Conservation (phyloP, 2,888 invertebrate genomes). For the Rambutsinella grinnellia region DNA sequence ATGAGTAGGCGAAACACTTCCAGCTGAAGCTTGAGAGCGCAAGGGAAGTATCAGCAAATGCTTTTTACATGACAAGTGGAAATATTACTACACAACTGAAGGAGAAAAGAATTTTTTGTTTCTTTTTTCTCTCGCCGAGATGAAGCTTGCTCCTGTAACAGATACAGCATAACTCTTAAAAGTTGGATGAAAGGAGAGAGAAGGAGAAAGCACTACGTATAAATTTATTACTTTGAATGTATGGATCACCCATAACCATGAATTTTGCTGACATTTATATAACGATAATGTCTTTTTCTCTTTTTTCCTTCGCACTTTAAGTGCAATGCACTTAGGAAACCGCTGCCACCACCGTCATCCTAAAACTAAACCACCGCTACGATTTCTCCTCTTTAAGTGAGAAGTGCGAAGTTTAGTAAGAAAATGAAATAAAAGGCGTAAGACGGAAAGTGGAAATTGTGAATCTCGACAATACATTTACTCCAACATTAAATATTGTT, state of each 20-base stretch:
- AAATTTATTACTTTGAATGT: conserved; percentile 54
- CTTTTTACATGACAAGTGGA: conserved; percentile 1
- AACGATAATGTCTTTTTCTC: conserved; percentile 60
- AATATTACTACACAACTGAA: background rate
- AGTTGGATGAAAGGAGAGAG: conserved; percentile 1
- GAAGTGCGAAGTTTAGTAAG: background rate
- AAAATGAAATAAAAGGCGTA: conserved; percentile 1
- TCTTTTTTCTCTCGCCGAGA: background rate
- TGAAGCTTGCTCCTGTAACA: background rate
- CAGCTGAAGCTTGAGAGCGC: background rate
- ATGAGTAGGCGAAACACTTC: background rate
- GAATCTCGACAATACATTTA: background rate
- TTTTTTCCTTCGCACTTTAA: conserved; percentile 43
- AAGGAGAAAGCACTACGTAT: conserved; percentile 12
- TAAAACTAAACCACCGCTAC: background rate
- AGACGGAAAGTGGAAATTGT: too few relatives aligned
- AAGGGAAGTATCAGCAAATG: background rate
- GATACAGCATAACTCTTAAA: background rate
- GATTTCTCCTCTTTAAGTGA: background rate
- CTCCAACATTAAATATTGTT: background rate
- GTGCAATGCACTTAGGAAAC: conserved; percentile 53
- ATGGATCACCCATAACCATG: conserved; percentile 62
- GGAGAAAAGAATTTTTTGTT: background rate
- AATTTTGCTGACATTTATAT: conserved; percentile 64
- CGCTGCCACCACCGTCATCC: conserved; percentile 20